Base-by-base conservation (phyloP, 2,888 invertebrate genomes). In the Eupithecia exiguata region DNA sequence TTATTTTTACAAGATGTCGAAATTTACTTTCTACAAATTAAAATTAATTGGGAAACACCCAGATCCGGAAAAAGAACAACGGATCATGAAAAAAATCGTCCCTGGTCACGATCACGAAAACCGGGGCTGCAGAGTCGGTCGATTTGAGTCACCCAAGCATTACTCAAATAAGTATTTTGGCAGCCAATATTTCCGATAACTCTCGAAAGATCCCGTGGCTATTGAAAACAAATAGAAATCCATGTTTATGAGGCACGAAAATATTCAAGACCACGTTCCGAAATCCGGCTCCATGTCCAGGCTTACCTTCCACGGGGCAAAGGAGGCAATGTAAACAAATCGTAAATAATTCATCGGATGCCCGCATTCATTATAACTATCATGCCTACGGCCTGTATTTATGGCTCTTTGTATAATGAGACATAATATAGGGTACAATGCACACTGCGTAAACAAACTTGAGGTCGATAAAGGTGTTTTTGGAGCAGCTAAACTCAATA, bases 301-400 rank as follows among this genome's bases (percentile, higher is more conserved):
- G 18, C 35, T 65, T 36, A 66, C 66, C 40, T 66, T 38, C 21
- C 36, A 18, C 5, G 30, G n/a, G 70, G 40, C 78, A 74, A 53
- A 53, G 58, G 58, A 72, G 61, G 74, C 12, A 74, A 76, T 76
- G 78, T 80, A 77, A 77, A 79, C 71, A 78, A 71, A 76, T 78
- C 79, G 82, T 87, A 84, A 88, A 88, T 88, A 87, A 88, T 88
- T 88, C 87, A 88, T 85, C 73, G 83, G 80, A 74, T 81, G 80
- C 81, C 87, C 84, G 83, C 83, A 85, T 86, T 84, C 82, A 83
- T 86, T 86, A 84, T 83, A 81, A 83, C 80, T 81, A 83, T 81
- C 80, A 78, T 80, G 67, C 58, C 69, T 65, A 68, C 58, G 61
- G 74, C 68, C 53, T 72, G 68, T 69, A 58, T 62, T 68, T 61